Conservation (phyloP, 2,888 invertebrate genomes). For the Mythimna loreyi region DNA sequence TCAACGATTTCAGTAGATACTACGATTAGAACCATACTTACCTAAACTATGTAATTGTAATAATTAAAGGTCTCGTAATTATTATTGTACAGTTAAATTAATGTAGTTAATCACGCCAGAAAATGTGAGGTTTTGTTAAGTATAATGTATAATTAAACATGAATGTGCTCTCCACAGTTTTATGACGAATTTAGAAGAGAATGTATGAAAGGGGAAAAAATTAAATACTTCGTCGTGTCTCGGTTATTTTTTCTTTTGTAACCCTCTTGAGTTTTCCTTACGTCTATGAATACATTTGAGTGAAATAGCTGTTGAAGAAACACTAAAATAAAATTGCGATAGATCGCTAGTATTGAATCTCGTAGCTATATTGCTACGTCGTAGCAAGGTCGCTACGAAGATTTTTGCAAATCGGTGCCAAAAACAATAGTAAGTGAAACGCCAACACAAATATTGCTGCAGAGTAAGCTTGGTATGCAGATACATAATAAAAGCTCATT, state of each 20-base stretch:
- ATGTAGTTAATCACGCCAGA: slow-evolving; percentile 89
- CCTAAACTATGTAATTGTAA: slow-evolving; percentile 85
- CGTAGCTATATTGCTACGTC: background rate
- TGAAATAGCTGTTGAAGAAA: background rate
- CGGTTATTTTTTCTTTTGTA: slow-evolving; percentile 81
- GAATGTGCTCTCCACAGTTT: slow-evolving; percentile 90
- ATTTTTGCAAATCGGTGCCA: background rate
- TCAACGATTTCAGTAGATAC: slow-evolving; percentile 81
- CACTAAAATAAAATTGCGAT: background rate
- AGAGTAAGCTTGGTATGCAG: background rate
- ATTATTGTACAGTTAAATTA: slow-evolving; percentile 90
- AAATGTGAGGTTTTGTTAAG: slow-evolving; percentile 89
- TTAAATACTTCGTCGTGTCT: slow-evolving; percentile 91
- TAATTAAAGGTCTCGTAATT: slow-evolving; percentile 89
- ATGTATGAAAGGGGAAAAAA: slow-evolving; percentile 89
- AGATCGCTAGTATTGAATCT: background rate
- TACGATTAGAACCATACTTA: slow-evolving; percentile 83
- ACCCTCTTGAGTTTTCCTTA: slow-evolving; percentile 62
- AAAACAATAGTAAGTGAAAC: background rate
- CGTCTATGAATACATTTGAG: slow-evolving; percentile 8
- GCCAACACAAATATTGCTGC: background rate
- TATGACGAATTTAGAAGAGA: slow-evolving; percentile 91
- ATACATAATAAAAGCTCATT: background rate
- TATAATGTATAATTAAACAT: slow-evolving; percentile 88
- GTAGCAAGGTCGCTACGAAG: slow-evolving; percentile 8